Evolutionary conservation across 2,888 invertebrate species (phyloP).

Genomic region (Coronaproctus castanopsis): DNA sequence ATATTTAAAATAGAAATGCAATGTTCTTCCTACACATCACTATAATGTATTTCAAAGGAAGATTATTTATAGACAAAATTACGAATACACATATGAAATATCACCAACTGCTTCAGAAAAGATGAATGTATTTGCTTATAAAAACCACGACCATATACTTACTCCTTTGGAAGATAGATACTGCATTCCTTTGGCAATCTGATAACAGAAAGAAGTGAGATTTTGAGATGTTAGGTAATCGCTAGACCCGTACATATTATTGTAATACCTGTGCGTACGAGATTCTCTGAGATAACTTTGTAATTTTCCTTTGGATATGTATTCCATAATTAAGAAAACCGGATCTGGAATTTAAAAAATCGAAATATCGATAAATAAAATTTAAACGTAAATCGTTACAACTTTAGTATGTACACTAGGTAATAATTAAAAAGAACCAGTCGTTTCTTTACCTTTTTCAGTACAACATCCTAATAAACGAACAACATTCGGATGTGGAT

Average conservation of each 20-base stretch:
- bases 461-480: conserved; percentile 73
- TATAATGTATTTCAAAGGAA: too few relatives aligned
- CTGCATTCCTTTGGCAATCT: conserved; percentile 77
- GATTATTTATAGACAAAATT: too few relatives aligned
- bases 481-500: conserved; percentile 78
- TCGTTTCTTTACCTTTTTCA: conserved; percentile 47
- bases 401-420: too few relatives aligned
- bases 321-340: conserved; percentile 79
- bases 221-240: conserved; percentile 63
- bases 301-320: conserved; percentile 67
- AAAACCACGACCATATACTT: too few relatives aligned
- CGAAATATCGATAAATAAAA: neutral
- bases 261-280: conserved; percentile 61
- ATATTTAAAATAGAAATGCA: too few relatives aligned
- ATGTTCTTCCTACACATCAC: too few relatives aligned
- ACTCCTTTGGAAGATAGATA: conserved; percentile 66
- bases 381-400: too few relatives aligned
- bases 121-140: too few relatives aligned
- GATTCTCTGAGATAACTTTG: conserved; percentile 72
- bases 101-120: too few relatives aligned
- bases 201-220: conserved; percentile 74
- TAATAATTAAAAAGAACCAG: too few relatives aligned
- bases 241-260: conserved; percentile 54
- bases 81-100: too few relatives aligned
- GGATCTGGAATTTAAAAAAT: conserved; percentile 38